Evolutionary conservation across 2,113 vertebrate genomes (phyloP), one percentile per base, ranked within the genome.

Genomic region (Cinclus mexicanus): DNA sequence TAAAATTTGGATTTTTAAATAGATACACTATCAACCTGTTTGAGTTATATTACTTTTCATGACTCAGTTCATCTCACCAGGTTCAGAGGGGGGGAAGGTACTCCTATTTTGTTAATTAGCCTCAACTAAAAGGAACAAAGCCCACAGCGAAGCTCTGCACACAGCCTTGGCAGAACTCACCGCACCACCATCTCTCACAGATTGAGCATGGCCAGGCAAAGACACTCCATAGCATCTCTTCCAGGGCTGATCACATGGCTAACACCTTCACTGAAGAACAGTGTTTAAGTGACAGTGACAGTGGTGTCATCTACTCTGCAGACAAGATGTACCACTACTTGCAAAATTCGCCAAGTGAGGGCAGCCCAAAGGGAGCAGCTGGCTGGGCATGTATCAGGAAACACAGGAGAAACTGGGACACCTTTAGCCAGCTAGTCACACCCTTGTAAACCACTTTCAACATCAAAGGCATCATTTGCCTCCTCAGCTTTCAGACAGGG

Each of bases 231-330:
- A 37, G 35, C 53, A 47, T 53, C 50, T 59, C 31, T 15, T 35
- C 55, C 33, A 7, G 2, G 4, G 24, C 56, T 37, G 19, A 26
- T 35, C 46, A 4, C 28, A 8, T 0, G 0, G 42, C 4, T 33
- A 25, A 46, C 4, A 10, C 22, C 47, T 67, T 26, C 50, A 39
- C 0, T 47, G 37, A 69, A 52, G 12, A 67, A 6, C n/a, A 37
- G 39, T 11, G 47, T 76, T 33, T 42, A 22, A 72, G 26, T 12
- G 12, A 42, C 7, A 22, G 44, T 2, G 1, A 21, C 7, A 50
- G 20, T 1, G 7, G 16, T 41, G 47, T 31, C 49, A 11, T 39
- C 44, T 42, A 20, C 41, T n/a, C 23, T 20, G 44, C 39, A 70
- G 39, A 42, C 31, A 50, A 76, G 21, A 44, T 0, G 3, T 10